phyloP scores from a whole-genome alignment of 1,140 invertebrate genomes.

The Drosophila nikananu region DNA sequence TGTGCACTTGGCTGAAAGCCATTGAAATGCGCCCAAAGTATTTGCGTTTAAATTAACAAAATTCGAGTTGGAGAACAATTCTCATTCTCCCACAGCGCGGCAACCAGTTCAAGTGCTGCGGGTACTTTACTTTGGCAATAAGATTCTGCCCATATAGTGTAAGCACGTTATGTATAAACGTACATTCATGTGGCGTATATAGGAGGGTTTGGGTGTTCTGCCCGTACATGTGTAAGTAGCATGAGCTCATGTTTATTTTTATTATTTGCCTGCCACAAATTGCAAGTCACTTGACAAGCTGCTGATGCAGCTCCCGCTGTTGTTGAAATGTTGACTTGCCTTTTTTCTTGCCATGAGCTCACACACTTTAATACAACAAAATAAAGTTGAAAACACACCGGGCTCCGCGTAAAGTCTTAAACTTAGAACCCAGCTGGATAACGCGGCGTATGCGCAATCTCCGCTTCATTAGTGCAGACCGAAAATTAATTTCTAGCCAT shows the following conservation, averaged over 20 bases:
- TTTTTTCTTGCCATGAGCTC: slow-evolving; percentile 74
- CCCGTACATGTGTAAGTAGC: slow-evolving; percentile 76
- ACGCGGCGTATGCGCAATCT: slow-evolving; percentile 71
- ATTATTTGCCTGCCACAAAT: slow-evolving; percentile 79
- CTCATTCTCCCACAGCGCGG: slow-evolving; percentile 58
- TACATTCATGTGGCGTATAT: slow-evolving; percentile 2
- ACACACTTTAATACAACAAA: slow-evolving; percentile 39
- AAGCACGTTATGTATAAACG: slow-evolving; percentile 1
- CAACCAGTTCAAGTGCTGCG: slow-evolving; percentile 74
- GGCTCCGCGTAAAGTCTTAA: slow-evolving; percentile 39
- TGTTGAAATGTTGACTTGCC: slow-evolving; percentile 85
- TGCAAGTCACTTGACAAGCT: slow-evolving; percentile 85
- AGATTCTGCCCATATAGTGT: slow-evolving; percentile 21
- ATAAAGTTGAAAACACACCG: slow-evolving; percentile 25
- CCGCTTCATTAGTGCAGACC: slow-evolving; percentile 62
- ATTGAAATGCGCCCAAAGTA: slow-evolving; percentile 51
- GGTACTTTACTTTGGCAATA: slow-evolving; percentile 62
- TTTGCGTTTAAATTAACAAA: slow-evolving; percentile 58
- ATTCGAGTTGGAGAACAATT: slow-evolving; percentile 59
- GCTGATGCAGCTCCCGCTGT: slow-evolving; percentile 85
- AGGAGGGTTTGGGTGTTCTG: slow-evolving; percentile 55
- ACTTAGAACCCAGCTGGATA: slow-evolving; percentile 52
- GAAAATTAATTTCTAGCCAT: slow-evolving; percentile 67
- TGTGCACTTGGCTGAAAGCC: slow-evolving; percentile 28
- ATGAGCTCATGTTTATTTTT: slow-evolving; percentile 85